These are phyloP conservation scores for Tychaedon coryphoeus DNA, from an alignment of 2,113 vertebrate genomes.

Conservation along the genomic window DNA sequence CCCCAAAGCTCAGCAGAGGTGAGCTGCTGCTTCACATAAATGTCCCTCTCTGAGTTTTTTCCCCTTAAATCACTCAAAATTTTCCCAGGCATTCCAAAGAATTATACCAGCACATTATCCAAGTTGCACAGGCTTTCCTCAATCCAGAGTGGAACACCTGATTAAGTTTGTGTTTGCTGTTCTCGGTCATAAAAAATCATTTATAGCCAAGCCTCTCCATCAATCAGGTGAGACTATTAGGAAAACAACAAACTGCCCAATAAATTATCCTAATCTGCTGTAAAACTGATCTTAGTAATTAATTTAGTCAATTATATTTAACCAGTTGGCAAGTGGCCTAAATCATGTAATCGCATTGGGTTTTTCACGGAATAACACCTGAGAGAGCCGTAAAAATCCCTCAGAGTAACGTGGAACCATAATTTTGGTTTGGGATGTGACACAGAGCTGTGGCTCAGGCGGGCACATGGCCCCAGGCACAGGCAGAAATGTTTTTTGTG, in stretches of 20 bases:
- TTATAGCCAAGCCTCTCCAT: slow-evolving; percentile 30
- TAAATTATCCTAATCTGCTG: slow-evolving; percentile 40
- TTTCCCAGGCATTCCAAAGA: background rate
- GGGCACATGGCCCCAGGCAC: background rate
- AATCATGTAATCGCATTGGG: background rate
- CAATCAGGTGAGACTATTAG: slow-evolving; percentile 47
- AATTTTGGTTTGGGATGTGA: background rate
- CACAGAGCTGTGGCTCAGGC: background rate
- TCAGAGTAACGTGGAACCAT: background rate
- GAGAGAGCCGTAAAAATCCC: background rate
- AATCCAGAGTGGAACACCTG: background rate
- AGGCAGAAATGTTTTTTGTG: background rate
- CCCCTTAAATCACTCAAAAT: background rate
- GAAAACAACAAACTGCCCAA: slow-evolving; percentile 47
- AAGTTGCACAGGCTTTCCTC: background rate
- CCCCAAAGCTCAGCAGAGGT: background rate
- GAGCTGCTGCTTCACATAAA: background rate
- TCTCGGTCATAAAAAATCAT: slow-evolving; percentile 28
- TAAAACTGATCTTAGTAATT: slow-evolving; percentile 57
- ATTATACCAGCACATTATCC: background rate
- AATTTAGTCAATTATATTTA: slow-evolving; percentile 54
- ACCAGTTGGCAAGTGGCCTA: slow-evolving; percentile 1
- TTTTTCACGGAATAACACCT: slow-evolving; percentile 11
- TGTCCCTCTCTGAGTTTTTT: background rate
- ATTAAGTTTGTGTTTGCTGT: background rate